These are phyloP conservation scores for Hypercompe scribonia DNA, from an alignment of 2,888 invertebrate genomes.

Conservation along the genomic window DNA sequence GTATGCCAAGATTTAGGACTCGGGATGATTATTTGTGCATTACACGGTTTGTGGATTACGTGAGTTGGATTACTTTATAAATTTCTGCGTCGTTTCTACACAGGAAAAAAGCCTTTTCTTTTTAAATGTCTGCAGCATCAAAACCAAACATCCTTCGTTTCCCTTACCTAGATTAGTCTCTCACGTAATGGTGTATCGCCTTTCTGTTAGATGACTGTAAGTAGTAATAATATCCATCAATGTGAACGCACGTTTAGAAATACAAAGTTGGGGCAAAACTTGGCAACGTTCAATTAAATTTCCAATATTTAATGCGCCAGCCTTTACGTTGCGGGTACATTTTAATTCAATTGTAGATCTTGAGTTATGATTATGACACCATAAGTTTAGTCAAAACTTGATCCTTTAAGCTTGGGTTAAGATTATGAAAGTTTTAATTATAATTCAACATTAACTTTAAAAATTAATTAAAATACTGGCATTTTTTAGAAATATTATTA, in stretches of 20 bases:
- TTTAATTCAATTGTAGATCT: too few species aligned
- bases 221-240: slow-evolving; percentile 70
- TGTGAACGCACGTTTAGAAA: slow-evolving; percentile 77
- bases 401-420: too few species aligned
- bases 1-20: not conserved
- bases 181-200: slow-evolving; percentile 67
- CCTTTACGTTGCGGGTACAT: not conserved
- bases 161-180: slow-evolving; percentile 59
- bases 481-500: too few species aligned
- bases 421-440: too few species aligned
- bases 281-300: slow-evolving; percentile 22
- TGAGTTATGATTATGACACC: too few species aligned
- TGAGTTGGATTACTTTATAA: not conserved
- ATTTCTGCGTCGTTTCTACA: not conserved
- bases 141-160: slow-evolving; percentile 48
- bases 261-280: slow-evolving; percentile 51
- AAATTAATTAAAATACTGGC: too few species aligned
- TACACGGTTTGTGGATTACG: not conserved
- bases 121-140: slow-evolving; percentile 55
- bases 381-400: too few species aligned
- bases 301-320: not conserved
- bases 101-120: not conserved
- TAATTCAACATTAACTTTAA: too few species aligned
- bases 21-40: not conserved
- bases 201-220: slow-evolving; percentile 77